Base-by-base conservation (phyloP, 2,797 vertebrate genomes). In the Danio tinwini region DNA sequence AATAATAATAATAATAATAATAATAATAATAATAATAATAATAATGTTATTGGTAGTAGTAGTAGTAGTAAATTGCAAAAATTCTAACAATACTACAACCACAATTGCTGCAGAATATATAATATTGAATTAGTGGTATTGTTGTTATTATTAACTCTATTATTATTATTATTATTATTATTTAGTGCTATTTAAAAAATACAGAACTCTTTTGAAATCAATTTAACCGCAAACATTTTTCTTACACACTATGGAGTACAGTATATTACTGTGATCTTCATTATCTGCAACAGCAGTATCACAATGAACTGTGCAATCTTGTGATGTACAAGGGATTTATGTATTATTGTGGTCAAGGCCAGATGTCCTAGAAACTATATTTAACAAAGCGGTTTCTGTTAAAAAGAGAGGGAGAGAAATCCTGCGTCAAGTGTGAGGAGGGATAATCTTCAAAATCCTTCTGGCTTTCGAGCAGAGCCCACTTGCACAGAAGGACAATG, bases 381-480 rank as follows among this genome's bases (percentile, higher is more conserved):
- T 83, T 82, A 78, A 68, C 81, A 59, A 52, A 69, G 56, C 12
- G 17, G 56, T 73, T 75, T 37, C 50, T 44, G 53, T 71, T 52
- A 81, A 85, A 64, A 70, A 74, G 85, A 84, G 64, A 56, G 39
- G 75, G 64, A 37, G 61, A 72, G 80, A 78, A 74, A 78, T 86
- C 76, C 68, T 45, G 86, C 80, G 88, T 90, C 85, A 89, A 88
- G 52, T 78, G 76, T 81, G 56, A 89, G 86, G 88, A 82, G 71
- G 29, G 82, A 42, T 89, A 90, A 93, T 91, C 87, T 89, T 69
- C 6, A 68, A 87, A 89, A 91, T 89, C 88, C 87, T 83, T 69
- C 73, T 70, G 79, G 83, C 84, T 79, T 59, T 56, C 37, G 81
- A 73, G 81, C 62, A 59, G 83, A 88, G 86, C 86, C 88, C 84